These are phyloP conservation scores for Lepetodrilus schrolli DNA, from an alignment of 2,888 invertebrate genomes.

Conservation along the genomic window DNA sequence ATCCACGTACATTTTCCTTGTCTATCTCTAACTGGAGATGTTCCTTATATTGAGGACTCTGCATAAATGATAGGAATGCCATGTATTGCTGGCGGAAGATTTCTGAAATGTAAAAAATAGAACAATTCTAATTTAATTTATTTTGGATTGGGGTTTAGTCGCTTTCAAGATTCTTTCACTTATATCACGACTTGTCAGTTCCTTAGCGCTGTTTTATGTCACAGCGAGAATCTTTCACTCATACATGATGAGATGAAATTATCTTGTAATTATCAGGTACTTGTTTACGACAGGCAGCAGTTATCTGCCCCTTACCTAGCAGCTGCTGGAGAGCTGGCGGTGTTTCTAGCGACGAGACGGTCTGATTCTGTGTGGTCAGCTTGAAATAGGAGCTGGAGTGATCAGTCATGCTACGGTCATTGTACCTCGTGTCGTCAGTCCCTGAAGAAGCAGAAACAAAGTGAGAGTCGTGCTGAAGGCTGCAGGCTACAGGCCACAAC, in stretches of 20 bases:
- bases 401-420: slow-evolving; percentile 66
- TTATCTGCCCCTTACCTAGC: slow-evolving; percentile 78
- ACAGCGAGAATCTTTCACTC: too few species aligned
- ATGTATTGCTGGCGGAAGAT: slow-evolving; percentile 90
- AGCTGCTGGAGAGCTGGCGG: slow-evolving; percentile 85
- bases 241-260: too few species aligned
- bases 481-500: too few species aligned
- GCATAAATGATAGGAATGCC: slow-evolving; percentile 88
- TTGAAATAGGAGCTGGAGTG: slow-evolving; percentile 62
- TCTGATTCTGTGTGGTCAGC: slow-evolving; percentile 61
- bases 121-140: background rate
- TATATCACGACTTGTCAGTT: too few species aligned
- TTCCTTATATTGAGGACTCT: slow-evolving; percentile 83
- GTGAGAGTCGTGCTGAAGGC: background rate
- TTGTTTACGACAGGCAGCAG: too few species aligned
- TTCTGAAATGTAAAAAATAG: slow-evolving; percentile 77
- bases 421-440: slow-evolving; percentile 45
- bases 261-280: too few species aligned
- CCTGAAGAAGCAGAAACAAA: background rate
- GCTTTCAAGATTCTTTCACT: too few species aligned
- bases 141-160: too few species aligned
- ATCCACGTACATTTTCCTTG: slow-evolving; percentile 81
- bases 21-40: slow-evolving; percentile 86
- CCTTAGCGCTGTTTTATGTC: too few species aligned
- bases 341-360: slow-evolving; percentile 64